Base-by-base conservation (phyloP, 2,797 vertebrate species). In the Ctenosaura bakeri region DNA sequence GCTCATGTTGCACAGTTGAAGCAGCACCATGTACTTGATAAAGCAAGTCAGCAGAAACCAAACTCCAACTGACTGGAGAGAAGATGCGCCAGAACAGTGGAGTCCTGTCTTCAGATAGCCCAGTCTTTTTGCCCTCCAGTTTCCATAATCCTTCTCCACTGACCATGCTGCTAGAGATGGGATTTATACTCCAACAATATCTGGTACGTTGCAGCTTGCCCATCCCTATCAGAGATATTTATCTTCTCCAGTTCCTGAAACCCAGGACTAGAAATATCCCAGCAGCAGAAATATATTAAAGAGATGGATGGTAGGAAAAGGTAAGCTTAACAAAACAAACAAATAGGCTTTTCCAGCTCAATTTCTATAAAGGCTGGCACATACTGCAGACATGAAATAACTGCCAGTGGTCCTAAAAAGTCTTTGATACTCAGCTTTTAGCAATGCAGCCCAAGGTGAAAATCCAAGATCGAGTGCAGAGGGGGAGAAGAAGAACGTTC, bases 301-400 rank as follows among this genome's bases (percentile, higher is more conserved):
- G 38, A 77, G 2, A 77, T 24, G 38, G 35, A 77, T 46, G 74
- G 32, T 14, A 54, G 46, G 50, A 10, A 54, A 13, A 54, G 7
- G 29, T 9, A 77, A 9, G 8, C 20, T 56, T 73, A 16, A n/a
- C 29, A 71, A 32, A n/a, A 71, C 18, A 50, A 85, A 71, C 32
- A 42, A 16, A 29, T 8, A 46, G 46, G 14, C 26, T 20, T 35
- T n/a, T 7, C 54, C 32, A 16, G 77, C 62, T 24, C 62, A 38
- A 35, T 66, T 54, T 79, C 38, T 62, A 32, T 66, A 52, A 71
- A 35, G 22, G 64, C 2, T n/a, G 64, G 35, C 20, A 14, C 35
- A 22, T 20, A 35, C 22, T 29, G 59, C 90, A 90, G 90, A 92
- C 92, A 92, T 94, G 92, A 94, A 96, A 93, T 82, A 94, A 32